Conservation (phyloP, 2,888 invertebrate genomes). For the Lasioglossum leucozonium region DNA sequence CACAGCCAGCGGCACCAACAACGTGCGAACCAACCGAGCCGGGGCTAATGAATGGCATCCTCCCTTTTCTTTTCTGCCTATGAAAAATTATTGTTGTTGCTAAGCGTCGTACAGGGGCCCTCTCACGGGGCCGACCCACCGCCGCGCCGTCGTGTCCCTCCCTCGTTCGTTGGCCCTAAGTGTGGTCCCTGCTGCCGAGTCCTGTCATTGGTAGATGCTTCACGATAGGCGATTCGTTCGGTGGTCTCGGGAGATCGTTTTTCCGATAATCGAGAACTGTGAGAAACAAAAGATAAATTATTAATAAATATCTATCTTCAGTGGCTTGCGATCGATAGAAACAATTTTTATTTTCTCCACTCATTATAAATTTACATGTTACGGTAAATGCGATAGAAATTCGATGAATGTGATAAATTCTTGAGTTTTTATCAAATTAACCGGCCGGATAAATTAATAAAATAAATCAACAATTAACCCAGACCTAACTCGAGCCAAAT, state of each 20-base stretch:
- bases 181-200: conserved; percentile 51
- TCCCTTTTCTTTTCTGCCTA: conserved; percentile 80
- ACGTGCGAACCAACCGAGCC: conserved; percentile 84
- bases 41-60: conserved; percentile 83
- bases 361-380: too few species aligned
- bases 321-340: too few species aligned
- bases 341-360: too few species aligned
- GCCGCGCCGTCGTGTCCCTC: conserved; percentile 70
- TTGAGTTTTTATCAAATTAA: too few species aligned
- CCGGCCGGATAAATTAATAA: too few species aligned
- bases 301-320: too few species aligned
- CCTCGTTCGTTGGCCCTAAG: conserved; percentile 9
- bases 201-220: conserved; percentile 33
- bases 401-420: too few species aligned
- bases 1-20: conserved; percentile 82
- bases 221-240: neutral
- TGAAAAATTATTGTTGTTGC: conserved; percentile 83
- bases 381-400: too few species aligned
- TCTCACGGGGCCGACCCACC: conserved; percentile 75
- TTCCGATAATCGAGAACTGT: neutral
- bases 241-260: neutral
- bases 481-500: too few species aligned
- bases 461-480: too few species aligned
- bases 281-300: neutral
- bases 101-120: conserved; percentile 50